These are phyloP conservation scores for Dipodomys stephensi DNA, from an alignment of 2,113 vertebrate species.

Conservation along the genomic window DNA sequence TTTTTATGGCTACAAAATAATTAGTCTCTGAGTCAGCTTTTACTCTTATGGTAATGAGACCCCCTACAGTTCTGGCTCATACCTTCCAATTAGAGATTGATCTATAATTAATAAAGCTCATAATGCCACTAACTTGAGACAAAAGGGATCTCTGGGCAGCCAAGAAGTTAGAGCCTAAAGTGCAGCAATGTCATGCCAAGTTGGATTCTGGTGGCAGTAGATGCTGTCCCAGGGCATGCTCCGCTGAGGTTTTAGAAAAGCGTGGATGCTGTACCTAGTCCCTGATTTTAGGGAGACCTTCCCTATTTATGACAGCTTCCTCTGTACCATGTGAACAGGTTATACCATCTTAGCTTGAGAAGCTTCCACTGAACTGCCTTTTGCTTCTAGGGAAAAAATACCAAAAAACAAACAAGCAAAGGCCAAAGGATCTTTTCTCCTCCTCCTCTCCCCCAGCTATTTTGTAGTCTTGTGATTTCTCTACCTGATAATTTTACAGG, in stretches of 20 bases:
- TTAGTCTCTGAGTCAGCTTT: constrained; percentile 82
- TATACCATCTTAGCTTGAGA: background rate
- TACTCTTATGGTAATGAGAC: constrained; percentile 84
- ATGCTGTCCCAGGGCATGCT: background rate
- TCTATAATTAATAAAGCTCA: constrained; percentile 85
- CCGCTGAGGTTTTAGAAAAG: background rate
- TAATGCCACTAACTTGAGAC: constrained; percentile 71
- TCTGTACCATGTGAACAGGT: background rate
- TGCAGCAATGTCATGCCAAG: constrained; percentile 13
- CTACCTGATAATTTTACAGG: constrained; percentile 47
- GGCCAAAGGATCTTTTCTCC: background rate
- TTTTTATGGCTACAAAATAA: constrained; percentile 77
- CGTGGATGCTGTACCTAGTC: background rate
- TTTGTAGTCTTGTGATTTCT: constrained; percentile 44
- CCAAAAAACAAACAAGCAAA: background rate
- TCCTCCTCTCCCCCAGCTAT: background rate
- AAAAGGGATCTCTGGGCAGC: constrained; percentile 66
- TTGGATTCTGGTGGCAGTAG: constrained; percentile 30
- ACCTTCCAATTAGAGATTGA: constrained; percentile 84
- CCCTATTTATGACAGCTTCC: background rate
- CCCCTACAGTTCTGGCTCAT: constrained; percentile 80
- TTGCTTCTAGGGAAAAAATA: background rate
- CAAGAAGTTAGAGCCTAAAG: constrained; percentile 9
- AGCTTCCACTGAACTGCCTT: background rate
- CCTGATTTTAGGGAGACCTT: background rate